Evolutionary conservation across 2,888 invertebrate genomes (phyloP), one percentile per base, ranked within the genome.

Genomic region (Campoletis raptor): DNA sequence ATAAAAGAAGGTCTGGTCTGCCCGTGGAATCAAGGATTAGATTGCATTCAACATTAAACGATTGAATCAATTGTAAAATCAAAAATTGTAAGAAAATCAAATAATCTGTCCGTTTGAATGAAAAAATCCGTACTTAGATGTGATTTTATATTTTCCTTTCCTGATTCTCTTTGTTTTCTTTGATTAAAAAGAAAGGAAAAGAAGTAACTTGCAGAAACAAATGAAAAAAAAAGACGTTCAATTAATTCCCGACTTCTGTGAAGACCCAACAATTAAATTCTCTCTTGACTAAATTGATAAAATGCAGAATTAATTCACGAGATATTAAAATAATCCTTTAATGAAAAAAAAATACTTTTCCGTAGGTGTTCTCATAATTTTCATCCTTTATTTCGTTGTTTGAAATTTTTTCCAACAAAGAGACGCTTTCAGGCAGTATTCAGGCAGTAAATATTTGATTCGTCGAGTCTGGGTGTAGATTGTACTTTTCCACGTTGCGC

Each of bases 391-490:
- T 24, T 42, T 37, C 61, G 18, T 79, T 48, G 40, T 48, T 52
- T 12, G 18, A 40, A 42, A 40, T 37, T 9, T 48, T 78, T 42
- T 57, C 30, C 40, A 66, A 6, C 45, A 52, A 30, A 45, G 10
- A 52, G 24, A 24, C 18, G 30, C 8, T 64, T 37, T n/a, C 70
- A 8, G 42, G 36, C 30, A 48, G 76, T 57, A 52, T 67, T 61
- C 73, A 61, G 18, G 36, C 69, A 37, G 42, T 80, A 70, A 85
- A 82, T 85, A 85, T 82, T 82, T 79, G 52, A 85, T 82, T 57
- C 61, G 48, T 36, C 66, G 69, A 12, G 69, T 30, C 18, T 64
- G 54, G 57, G 12, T 12, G 79, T 70, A 79, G 74, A 82, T 85
- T 85, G 82, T 73, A 82, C 74, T 70, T 77, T 64, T 66, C 45